A percentile compares a stretch with the other conserved stretches of the same genome.
Evolutionary conservation across 2,113 vertebrate species (phyloP).

Genomic region (Coturnix japonica): DNA sequence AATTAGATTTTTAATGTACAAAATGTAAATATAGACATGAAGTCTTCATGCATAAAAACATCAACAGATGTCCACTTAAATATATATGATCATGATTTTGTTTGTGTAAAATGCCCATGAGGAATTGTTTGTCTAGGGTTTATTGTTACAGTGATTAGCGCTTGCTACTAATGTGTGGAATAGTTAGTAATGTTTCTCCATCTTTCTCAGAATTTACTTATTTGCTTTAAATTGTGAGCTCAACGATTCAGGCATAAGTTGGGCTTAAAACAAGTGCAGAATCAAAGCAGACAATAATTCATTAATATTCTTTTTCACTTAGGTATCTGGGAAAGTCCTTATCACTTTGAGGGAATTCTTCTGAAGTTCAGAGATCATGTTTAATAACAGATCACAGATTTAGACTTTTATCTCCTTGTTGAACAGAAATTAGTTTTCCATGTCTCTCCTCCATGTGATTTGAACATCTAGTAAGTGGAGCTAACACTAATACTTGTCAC

Average conservation of each 20-base stretch:
- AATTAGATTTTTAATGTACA: background rate
- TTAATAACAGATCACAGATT: background rate
- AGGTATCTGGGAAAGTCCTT: background rate
- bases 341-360: background rate
- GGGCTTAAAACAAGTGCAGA: background rate
- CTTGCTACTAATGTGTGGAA: background rate
- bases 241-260: background rate
- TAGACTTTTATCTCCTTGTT: background rate
- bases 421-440: background rate
- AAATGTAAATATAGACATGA: background rate
- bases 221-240: background rate
- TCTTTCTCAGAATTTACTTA: background rate
- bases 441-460: background rate
- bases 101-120: background rate
- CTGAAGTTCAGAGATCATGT: background rate
- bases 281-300: background rate
- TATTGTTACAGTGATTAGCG: background rate
- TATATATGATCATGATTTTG: background rate
- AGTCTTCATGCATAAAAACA: background rate
- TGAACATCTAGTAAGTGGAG: background rate
- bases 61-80: background rate
- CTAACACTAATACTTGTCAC: background rate
- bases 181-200: rapidly evolving
- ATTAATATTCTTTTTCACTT: background rate
- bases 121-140: background rate